Base-by-base conservation (phyloP, 2,113 vertebrate species). In the Andinoacara biseriatus region DNA sequence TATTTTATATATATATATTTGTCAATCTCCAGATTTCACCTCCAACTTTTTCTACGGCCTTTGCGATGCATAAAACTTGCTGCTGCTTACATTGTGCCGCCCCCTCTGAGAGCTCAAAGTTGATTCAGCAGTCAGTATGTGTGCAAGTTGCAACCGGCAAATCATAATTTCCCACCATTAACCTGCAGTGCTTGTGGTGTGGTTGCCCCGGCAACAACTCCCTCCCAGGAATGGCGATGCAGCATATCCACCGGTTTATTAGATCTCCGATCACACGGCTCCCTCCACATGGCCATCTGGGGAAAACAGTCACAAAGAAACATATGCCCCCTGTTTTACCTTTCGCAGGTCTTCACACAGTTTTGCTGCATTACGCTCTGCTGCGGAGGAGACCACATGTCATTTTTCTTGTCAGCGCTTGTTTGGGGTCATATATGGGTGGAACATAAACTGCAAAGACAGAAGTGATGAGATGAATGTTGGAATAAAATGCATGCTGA, bases 231-330 rank as follows among this genome's bases (percentile, higher is more conserved):
- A 91, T 89, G 90, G 89, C 87, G 81, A 84, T 91, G 93, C 93
- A 89, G 92, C 90, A 88, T 81, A 90, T 90, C 90, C 82, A 84
- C 84, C 7, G 63, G 87, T 94, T 94, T 94, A 94, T 94, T 93
- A 94, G 92, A 94, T 95, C 91, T 92, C 92, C 65, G 86, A 93
- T 94, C 92, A 95, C 91, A 94, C 85, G 87, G 88, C 89, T 89
- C 87, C 83, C 86, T 87, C 87, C 87, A 89, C 83, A 88, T 87
- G 86, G 86, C 87, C 91, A 88, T 92, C 87, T 88, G 94, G 91
- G 92, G 87, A 79, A 90, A 89, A 14, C 82, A 91, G 84, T 81
- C 78, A 59, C 79, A 85, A 62, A 82, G 60, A 90, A 86, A 82
- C 72, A 49, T 33, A 46, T 86, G 83, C 63, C 87, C 91, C 67